Evolutionary conservation across 2,797 vertebrate species (phyloP), one percentile per base, ranked within the genome.

Genomic region (Protonibea diacanthus): DNA sequence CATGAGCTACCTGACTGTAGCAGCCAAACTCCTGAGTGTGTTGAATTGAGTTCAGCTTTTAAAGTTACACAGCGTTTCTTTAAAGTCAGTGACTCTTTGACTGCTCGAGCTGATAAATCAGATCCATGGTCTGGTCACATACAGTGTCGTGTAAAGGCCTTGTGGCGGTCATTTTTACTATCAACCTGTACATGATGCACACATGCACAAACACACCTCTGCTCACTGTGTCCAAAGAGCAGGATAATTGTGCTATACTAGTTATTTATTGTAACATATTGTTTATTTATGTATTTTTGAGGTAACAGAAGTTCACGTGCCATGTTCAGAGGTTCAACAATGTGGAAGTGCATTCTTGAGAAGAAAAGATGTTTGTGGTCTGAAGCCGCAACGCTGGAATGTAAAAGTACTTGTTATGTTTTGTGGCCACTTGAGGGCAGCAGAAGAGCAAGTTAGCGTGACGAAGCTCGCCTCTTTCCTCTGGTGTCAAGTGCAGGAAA

Each of bases 201-300:
- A 89, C 69, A 65, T 59, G 60, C 82, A 84, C 64, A 84, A 21
- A 74, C 72, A 71, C 71, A 73, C 69, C 64, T 81, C 73, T 83
- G 79, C 76, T 70, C 51, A 48, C 29, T 68, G 58, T 79, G 70
- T 83, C 84, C 63, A 79, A 71, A 77, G 71, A 82, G 74, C 79
- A 78, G 83, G 49, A 23, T 45, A 49, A 21, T 49, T 74, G 76
- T 88, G 76, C 61, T 88, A 51, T 86, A 66, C 74, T 86, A 65
- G 82, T 88, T 91, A 93, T 92, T 92, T 92, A 92, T 93, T 89
- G 83, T 91, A 76, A 87, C 73, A 86, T 82, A 69, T 77, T 61
- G 76, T 84, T 92, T 91, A 89, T 92, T 90, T 92, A 86, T 87
- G 78, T 81, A 60, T 86, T 83, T 82, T 76, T 62, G 67, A 58